Base-by-base conservation (phyloP, 2,888 invertebrate genomes). In the Xylota sylvarum region DNA sequence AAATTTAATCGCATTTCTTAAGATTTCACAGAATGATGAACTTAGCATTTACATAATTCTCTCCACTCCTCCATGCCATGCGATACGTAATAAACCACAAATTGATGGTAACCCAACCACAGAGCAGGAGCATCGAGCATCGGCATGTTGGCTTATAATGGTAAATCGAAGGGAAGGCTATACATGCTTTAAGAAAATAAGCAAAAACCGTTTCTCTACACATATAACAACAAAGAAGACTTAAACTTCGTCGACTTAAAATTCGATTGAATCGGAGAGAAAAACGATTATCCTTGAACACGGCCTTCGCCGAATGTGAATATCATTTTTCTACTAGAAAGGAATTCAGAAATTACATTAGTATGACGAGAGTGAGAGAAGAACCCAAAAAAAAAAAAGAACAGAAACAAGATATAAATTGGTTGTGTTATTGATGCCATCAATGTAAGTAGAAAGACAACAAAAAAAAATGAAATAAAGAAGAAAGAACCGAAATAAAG, bases 351-450 rank as follows among this genome's bases (percentile, higher is more conserved):
- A 79, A 73, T 67, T 37, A 74, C 56, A 72, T 83, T 72, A 83
- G 64, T 79, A 58, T 62, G 73, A 48, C 56, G 14, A 9, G 37
- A 14, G 37, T 40, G 19, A 12, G 37, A 9, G 30, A 9, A 32
- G 35, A 50, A 12, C 17, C 55, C 14, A 70, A 12, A 43, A 37
- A 69, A 30, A n/a, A 37, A 69, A 30, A n/a, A n/a, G 27, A 40
- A n/a, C 4, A 4, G 10, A 14, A 46, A 10, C 37, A 67, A 78
- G 55, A 65, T 67, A 77, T 60, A 84, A 73, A 76, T 76, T 78
- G 72, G 78, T 83, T 79, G 70, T 65, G 69, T 70, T 84, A 84
- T 76, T 80, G 80, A 74, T 80, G 77, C 60, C 65, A 40, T 62
- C 82, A 46, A 37, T 69, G 67, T 80, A 37, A 50, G 35, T 14